These are phyloP conservation scores for Chlorops oryzae DNA, from an alignment of 1,140 invertebrate genomes.

Conservation along the genomic window DNA sequence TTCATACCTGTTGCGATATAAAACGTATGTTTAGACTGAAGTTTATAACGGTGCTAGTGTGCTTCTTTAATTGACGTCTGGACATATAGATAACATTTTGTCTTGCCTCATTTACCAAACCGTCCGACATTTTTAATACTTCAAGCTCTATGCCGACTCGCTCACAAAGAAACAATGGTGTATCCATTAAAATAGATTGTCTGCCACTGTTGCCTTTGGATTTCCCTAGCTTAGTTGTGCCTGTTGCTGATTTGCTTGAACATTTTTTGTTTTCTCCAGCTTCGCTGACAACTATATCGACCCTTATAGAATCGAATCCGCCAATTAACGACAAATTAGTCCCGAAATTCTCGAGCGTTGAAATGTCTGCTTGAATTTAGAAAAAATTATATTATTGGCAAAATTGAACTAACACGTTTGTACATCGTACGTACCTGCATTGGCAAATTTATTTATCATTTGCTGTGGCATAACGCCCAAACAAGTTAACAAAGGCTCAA, in stretches of 20 bases:
- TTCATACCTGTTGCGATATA: slow-evolving; percentile 74
- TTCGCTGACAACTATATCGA: slow-evolving; percentile 90
- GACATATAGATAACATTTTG: slow-evolving; percentile 81
- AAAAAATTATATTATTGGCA: neutral
- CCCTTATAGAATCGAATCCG: slow-evolving; percentile 77
- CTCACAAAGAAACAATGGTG: slow-evolving; percentile 87
- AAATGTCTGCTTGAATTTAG: slow-evolving; percentile 41
- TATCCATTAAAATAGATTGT: slow-evolving; percentile 66
- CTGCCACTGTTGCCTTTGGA: slow-evolving; percentile 49
- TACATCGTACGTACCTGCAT: slow-evolving; percentile 21
- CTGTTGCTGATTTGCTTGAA: too few species aligned
- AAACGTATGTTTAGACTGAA: slow-evolving; percentile 80
- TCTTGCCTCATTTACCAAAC: slow-evolving; percentile 77
- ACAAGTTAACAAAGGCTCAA: slow-evolving; percentile 77
- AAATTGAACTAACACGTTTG: slow-evolving; percentile 3
- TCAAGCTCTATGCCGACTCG: slow-evolving; percentile 83
- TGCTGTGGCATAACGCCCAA: slow-evolving; percentile 83
- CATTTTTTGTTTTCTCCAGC: slow-evolving; percentile 56
- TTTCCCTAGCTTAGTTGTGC: slow-evolving; percentile 25
- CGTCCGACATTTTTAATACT: slow-evolving; percentile 81
- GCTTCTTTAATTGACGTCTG: slow-evolving; percentile 78
- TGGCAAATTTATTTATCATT: slow-evolving; percentile 56
- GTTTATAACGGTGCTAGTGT: slow-evolving; percentile 81
- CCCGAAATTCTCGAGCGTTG: slow-evolving; percentile 78
- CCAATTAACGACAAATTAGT: slow-evolving; percentile 85